These are phyloP conservation scores for Callorhinus ursinus DNA, from an alignment of 2,113 vertebrate genomes.

Conservation along the genomic window DNA sequence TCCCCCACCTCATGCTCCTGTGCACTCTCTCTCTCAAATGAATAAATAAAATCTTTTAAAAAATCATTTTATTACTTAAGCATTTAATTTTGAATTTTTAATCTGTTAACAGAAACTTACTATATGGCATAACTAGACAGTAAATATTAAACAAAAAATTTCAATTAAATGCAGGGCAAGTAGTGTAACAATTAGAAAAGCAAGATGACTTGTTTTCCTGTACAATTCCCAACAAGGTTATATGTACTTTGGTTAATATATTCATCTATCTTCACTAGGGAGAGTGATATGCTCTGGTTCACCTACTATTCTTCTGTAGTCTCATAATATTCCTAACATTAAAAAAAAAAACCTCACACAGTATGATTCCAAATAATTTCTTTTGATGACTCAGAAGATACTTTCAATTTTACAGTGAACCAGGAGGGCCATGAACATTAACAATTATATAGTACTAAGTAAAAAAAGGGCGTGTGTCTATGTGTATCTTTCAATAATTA, in stretches of 20 bases:
- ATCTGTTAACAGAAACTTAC: conserved; percentile 38
- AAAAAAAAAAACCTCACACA: neutral
- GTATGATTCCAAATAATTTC: conserved; percentile 29
- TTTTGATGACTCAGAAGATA: conserved; percentile 3
- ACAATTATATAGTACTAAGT: neutral
- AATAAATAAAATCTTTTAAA: neutral
- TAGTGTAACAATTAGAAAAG: neutral
- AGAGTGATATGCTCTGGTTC: neutral
- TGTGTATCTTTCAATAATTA: neutral
- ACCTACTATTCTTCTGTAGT: neutral
- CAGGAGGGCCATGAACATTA: neutral
- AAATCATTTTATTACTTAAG: conserved; percentile 11
- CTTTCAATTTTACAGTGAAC: neutral
- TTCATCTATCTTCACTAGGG: neutral
- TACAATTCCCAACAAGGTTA: neutral
- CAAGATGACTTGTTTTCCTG: conserved; percentile 23
- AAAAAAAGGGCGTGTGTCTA: neutral
- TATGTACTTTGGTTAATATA: conserved; percentile 24
- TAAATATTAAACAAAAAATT: conserved; percentile 48
- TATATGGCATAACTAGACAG: neutral
- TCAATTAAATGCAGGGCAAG: conserved; percentile 29
- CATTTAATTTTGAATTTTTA: conserved; percentile 42
- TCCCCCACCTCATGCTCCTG: neutral
- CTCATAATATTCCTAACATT: neutral
- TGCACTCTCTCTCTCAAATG: neutral